Conservation (phyloP, 2,797 vertebrate genomes). For the Sebastes flavidus region DNA sequence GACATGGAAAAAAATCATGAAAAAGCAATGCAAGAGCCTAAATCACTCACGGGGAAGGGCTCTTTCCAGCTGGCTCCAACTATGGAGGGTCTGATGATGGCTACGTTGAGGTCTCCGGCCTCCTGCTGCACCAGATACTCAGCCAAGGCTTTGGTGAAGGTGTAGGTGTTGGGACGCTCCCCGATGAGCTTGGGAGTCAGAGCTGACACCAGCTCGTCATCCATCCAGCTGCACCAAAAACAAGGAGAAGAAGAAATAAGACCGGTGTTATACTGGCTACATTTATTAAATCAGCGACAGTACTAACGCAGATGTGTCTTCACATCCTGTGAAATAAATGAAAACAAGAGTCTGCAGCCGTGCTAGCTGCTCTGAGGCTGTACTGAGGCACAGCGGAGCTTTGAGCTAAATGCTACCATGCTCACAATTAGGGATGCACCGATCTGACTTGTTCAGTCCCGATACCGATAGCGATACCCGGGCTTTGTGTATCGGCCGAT, state of each 20-base stretch:
- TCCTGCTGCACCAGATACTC: constrained; percentile 96
- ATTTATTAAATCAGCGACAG: not conserved
- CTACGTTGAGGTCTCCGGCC: constrained; percentile 91
- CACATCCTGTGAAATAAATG: not conserved
- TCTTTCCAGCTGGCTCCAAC: constrained; percentile 99
- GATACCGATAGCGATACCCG: too few relatives aligned
- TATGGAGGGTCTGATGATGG: constrained; percentile 95
- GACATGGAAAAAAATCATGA: too few relatives aligned
- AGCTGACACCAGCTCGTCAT: constrained; percentile 91
- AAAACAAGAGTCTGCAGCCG: too few relatives aligned
- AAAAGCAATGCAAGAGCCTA: not conserved
- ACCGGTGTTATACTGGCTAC: not conserved
- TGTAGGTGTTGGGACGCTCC: constrained; percentile 95
- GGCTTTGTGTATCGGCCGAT: too few relatives aligned
- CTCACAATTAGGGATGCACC: too few relatives aligned
- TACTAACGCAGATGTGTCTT: not conserved
- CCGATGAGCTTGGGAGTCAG: constrained; percentile 95
- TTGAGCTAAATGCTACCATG: too few relatives aligned
- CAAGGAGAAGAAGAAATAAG: not conserved
- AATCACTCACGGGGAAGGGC: constrained; percentile 94
- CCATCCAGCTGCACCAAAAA: constrained; percentile 91
- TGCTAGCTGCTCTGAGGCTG: too few relatives aligned
- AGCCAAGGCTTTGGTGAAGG: constrained; percentile 95
- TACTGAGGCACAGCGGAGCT: too few relatives aligned
- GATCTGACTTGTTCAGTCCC: too few relatives aligned